A percentile compares a stretch with the other conserved stretches of the same genome.
Evolutionary conservation across 1,140 invertebrate genomes (phyloP).

Genomic region (Nebria ingens): DNA sequence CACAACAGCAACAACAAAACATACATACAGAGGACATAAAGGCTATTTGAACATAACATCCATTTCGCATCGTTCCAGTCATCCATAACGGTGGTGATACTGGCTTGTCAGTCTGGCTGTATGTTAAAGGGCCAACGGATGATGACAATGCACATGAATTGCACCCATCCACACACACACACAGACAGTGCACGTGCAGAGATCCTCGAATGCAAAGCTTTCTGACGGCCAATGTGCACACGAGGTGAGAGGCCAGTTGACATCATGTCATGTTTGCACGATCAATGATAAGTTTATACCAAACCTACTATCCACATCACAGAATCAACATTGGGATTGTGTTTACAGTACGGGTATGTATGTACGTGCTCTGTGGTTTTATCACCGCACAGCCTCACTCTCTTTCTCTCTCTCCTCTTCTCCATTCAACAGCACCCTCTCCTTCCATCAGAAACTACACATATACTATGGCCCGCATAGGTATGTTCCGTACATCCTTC

Average conservation of each 20-base stretch:
- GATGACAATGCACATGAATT: not conserved
- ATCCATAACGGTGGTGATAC: not conserved
- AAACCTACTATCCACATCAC: constrained; percentile 19
- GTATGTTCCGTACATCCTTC: too few species aligned
- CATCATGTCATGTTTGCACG: constrained; percentile 27
- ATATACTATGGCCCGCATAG: too few species aligned
- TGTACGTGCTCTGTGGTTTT: not conserved
- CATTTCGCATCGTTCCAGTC: not conserved
- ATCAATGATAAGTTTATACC: constrained; percentile 29
- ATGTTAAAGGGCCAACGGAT: not conserved
- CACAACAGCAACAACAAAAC: too few species aligned
- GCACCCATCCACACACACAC: too few species aligned
- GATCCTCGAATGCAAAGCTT: too few species aligned
- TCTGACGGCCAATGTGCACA: too few species aligned
- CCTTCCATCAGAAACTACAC: too few species aligned
- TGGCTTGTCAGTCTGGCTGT: not conserved
- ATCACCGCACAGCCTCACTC: too few species aligned
- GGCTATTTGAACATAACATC: too few species aligned
- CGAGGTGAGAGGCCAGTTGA: constrained; percentile 20
- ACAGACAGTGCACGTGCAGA: too few species aligned
- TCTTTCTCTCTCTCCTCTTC: not conserved
- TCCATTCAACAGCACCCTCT: not conserved
- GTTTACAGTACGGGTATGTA: not conserved
- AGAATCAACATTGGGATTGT: not conserved
- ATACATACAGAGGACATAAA: too few species aligned